Percentiles rank a stretch among this genome's conserved stretches.
Evolutionary conservation across 1,140 invertebrate species (phyloP).

Genomic region (Drosophila pseudoobscura): DNA sequence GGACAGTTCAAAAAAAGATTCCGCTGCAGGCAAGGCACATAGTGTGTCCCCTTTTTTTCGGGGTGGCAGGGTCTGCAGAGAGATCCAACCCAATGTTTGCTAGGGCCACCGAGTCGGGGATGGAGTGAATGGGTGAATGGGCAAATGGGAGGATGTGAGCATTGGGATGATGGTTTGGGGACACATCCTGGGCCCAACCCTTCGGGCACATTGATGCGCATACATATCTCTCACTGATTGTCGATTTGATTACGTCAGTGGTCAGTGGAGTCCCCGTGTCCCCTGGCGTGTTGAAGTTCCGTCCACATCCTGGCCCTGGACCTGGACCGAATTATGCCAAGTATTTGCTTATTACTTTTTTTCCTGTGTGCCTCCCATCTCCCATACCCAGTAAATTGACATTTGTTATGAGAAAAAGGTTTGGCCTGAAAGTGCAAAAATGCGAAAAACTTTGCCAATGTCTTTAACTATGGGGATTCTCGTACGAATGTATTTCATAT

Average conservation of each 20-base stretch:
- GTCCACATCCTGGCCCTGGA: conserved; percentile 11
- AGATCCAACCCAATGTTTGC: conserved; percentile 30
- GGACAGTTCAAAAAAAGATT: conserved; percentile 61
- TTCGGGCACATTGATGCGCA: conserved; percentile 66
- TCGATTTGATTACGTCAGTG: conserved; percentile 79
- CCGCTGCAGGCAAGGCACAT: conserved; percentile 64
- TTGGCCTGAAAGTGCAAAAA: conserved; percentile 72
- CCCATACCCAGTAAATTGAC: conserved; percentile 61
- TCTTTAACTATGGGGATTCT: conserved; percentile 12
- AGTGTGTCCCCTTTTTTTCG: conserved; percentile 35
- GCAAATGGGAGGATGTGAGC: background rate
- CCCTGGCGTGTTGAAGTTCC: conserved; percentile 57
- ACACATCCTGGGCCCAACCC: conserved; percentile 35
- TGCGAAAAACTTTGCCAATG: conserved; percentile 60
- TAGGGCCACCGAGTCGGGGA: background rate
- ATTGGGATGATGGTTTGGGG: background rate
- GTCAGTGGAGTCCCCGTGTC: conserved; percentile 40
- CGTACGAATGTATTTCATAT: conserved; percentile 23
- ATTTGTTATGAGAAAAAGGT: conserved; percentile 76
- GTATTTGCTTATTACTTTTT: conserved; percentile 78
- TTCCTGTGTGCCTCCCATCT: conserved; percentile 3
- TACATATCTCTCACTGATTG: conserved; percentile 70
- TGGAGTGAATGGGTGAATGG: conserved; percentile 5
- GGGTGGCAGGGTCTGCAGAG: background rate
- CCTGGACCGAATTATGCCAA: conserved; percentile 72